Evolutionary conservation across 2,888 invertebrate genomes (phyloP), one percentile per base, ranked within the genome.

Genomic region (Unio pictorum): DNA sequence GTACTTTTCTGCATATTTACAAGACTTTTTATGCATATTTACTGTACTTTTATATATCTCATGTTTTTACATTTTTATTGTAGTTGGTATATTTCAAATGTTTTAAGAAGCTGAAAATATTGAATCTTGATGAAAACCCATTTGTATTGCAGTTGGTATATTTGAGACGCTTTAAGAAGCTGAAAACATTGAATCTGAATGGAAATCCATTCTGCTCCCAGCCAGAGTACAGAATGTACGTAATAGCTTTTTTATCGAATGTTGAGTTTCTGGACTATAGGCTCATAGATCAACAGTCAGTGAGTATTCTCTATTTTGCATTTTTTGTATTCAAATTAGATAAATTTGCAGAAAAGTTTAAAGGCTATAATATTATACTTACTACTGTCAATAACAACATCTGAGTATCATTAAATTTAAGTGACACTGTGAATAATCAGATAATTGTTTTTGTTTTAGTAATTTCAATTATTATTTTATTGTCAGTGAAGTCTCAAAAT

Each of bases 221-320:
- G 63, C 75, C 80, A 28, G 91, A 93, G 68, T 94, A 95, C 71
- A 92, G 93, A 69, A 90, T 92, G n/a, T 94, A 94, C 82, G 91
- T 95, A 0, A 93, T 93, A 61, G 94, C 94, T 0, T 93, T 95
- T 76, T 91, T 97, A 8, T 93, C 94, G 0, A 93, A 93, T 83
- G 91, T 95, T 17, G 92, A 93, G 0, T 95, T 94, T 87, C 92
- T 95, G 68, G 94, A 95, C 86, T 95, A 95, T 85, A 93, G 92
- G 84, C 92, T 93, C 72, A 90, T 96, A 34, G 92, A 92, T 28
- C 91, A 92, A 71, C 84, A 84, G 64, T 81, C 86, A 26, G 89
- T 90, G 74, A 83, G 86, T 84, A 60, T 54, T 45, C 45, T 45
- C 45, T 45, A 15, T 45, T 11, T 45, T 11, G 11, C 45, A 11